Evolutionary conservation across 2,113 vertebrate species (phyloP).

Genomic region (Cynopterus brachyotis): DNA sequence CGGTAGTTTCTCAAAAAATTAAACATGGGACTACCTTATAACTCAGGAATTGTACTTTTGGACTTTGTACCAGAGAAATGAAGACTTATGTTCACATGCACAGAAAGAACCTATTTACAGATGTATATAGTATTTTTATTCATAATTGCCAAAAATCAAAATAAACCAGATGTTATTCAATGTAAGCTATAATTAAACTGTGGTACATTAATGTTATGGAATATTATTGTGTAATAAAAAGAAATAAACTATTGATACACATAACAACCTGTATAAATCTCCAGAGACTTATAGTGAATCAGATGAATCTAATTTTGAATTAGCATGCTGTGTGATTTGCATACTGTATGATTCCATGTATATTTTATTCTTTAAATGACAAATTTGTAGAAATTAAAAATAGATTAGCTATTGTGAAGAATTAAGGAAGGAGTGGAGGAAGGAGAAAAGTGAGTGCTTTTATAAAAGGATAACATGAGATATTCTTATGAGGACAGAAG

Average conservation of each 20-base stretch:
- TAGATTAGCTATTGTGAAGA: neutral
- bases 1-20: neutral
- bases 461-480: neutral
- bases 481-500: neutral
- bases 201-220: neutral
- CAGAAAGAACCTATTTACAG: neutral
- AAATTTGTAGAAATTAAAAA: neutral
- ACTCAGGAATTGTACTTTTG: neutral
- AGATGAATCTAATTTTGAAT: neutral
- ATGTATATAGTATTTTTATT: neutral
- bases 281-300: neutral
- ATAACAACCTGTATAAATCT: neutral
- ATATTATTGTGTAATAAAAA: neutral
- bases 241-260: neutral
- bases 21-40: neutral
- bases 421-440: neutral
- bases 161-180: neutral
- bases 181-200: neutral
- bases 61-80: neutral
- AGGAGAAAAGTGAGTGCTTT: neutral
- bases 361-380: neutral
- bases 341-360: neutral
- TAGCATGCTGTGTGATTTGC: too few species aligned
- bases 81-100: neutral
- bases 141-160: neutral